These are phyloP conservation scores for Polymixis flavicincta DNA, from an alignment of 2,888 invertebrate genomes.

Conservation along the genomic window DNA sequence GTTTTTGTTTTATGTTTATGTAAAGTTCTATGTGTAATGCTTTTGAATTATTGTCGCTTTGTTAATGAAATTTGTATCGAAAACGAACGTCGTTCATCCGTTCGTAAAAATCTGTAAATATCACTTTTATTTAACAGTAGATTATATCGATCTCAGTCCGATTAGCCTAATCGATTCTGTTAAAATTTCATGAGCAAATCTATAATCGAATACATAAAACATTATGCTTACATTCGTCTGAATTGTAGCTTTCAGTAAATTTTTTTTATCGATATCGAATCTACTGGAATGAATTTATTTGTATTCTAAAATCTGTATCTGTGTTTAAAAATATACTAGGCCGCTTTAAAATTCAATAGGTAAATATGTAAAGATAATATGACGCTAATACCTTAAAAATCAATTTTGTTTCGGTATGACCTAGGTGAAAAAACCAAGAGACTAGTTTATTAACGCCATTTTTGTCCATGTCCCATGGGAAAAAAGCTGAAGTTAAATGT, in stretches of 20 bases:
- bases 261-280: conserved; percentile 15
- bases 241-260: background rate
- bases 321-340: background rate
- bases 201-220: conserved; percentile 31
- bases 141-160: no score
- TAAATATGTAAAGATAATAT: background rate
- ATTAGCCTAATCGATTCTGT: conserved; percentile 18
- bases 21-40: background rate
- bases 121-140: no score
- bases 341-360: background rate
- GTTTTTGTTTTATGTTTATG: background rate
- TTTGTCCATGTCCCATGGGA: no score
- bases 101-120: no score
- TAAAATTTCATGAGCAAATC: conserved; percentile 27
- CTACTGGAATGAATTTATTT: conserved; percentile 5
- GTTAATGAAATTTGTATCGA: no score
- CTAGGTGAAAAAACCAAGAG: no score
- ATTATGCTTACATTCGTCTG: conserved; percentile 25
- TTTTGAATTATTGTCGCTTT: background rate
- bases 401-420: background rate
- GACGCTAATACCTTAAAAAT: background rate
- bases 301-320: no score
- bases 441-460: background rate
- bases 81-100: no score
- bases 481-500: no score